Evolutionary conservation across 2,888 invertebrate genomes (phyloP).

Genomic region (Plebejus anna): DNA sequence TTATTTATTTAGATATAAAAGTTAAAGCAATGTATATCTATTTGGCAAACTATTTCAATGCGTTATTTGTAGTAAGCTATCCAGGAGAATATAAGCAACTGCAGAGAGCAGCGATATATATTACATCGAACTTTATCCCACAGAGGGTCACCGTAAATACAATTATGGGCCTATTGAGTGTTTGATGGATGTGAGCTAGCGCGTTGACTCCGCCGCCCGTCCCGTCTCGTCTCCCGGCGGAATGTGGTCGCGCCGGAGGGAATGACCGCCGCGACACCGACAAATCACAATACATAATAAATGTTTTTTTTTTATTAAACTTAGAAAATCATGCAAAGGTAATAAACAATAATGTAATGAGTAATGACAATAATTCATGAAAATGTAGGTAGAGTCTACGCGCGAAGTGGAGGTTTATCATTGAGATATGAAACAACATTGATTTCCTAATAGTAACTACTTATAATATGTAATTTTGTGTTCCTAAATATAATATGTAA

Average conservation of each 20-base stretch:
- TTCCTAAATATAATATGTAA: too few relatives aligned
- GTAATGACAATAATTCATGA: too few relatives aligned
- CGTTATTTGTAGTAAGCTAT: neutral
- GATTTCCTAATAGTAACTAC: too few relatives aligned
- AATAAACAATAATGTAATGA: too few relatives aligned
- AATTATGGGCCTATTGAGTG: conserved; percentile 2
- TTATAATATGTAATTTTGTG: too few relatives aligned
- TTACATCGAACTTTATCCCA: neutral
- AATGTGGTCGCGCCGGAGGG: conserved; percentile 64
- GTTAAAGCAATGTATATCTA: too few relatives aligned
- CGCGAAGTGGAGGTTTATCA: too few relatives aligned
- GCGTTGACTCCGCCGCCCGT: conserved; percentile 25
- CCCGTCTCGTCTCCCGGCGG: conserved; percentile 47
- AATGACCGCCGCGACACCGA: conserved; percentile 41
- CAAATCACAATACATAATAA: conserved; percentile 28
- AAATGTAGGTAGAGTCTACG: too few relatives aligned
- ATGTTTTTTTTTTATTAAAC: neutral
- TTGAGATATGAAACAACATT: too few relatives aligned
- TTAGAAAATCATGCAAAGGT: neutral
- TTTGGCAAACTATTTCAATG: too few relatives aligned
- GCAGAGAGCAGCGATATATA: neutral
- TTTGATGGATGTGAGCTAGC: conserved; percentile 24
- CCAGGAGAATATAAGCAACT: neutral
- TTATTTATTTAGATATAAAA: too few relatives aligned
- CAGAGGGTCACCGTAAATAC: neutral